These are phyloP conservation scores for Poeciliopsis presidionis DNA, from an alignment of 2,797 vertebrate genomes.

Conservation along the genomic window DNA sequence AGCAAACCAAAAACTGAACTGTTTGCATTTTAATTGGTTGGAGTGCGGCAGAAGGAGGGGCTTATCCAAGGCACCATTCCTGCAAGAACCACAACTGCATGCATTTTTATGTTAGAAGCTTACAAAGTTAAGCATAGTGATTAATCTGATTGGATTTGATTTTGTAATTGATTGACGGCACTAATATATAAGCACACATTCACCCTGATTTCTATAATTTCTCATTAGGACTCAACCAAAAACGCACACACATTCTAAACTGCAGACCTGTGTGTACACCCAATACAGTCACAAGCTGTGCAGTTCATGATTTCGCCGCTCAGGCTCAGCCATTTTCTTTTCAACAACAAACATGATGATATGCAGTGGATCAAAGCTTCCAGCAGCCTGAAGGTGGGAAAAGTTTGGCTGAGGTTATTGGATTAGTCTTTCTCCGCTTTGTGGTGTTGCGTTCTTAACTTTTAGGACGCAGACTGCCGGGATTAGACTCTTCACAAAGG, in stretches of 20 bases:
- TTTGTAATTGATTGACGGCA: no score
- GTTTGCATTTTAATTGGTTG: no score
- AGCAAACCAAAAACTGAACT: no score
- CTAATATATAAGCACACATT: background rate
- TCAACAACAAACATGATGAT: conserved; percentile 39
- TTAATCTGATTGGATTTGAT: no score
- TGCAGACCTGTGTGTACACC: background rate
- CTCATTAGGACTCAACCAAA: conserved; percentile 18
- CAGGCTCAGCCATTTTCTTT: conserved; percentile 25
- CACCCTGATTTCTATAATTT: conserved; percentile 46
- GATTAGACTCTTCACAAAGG: conserved; percentile 15
- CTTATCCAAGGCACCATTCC: no score
- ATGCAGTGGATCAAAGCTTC: conserved; percentile 47
- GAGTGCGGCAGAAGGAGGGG: no score
- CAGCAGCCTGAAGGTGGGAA: conserved; percentile 58
- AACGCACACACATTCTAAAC: background rate
- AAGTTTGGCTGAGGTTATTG: conserved; percentile 66
- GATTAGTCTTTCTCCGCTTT: conserved; percentile 60
- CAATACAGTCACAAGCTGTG: conserved; percentile 24
- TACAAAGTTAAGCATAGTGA: no score
- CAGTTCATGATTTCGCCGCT: conserved; percentile 42
- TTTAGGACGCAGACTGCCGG: conserved; percentile 6
- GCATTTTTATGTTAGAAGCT: no score
- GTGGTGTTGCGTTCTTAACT: conserved; percentile 40
- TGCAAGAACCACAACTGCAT: no score